Base-by-base conservation (phyloP, 2,113 vertebrate species). In the Gobiocypris rarus region DNA sequence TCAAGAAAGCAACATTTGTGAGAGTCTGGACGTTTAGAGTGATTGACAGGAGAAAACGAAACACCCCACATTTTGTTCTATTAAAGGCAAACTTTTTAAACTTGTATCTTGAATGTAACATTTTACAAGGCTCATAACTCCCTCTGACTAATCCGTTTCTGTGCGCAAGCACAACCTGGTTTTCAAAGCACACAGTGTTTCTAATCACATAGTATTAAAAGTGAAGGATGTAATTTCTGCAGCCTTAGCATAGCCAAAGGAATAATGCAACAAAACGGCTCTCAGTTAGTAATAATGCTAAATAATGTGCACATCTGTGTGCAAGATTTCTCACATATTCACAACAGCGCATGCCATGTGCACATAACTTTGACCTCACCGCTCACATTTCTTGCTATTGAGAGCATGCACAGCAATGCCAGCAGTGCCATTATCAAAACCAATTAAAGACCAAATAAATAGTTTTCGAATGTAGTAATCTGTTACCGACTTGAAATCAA, bases 1-100 rank as follows among this genome's bases (percentile, higher is more conserved):
- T 78, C 34, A 61, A 78, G 38, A 59, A 15, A n/a, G 17, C 75
- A 41, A 26, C 13, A 61, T 78, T 59, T 45, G 56, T 43, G 48
- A 31, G 56, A 26, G n/a, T 2, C n/a, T 61, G 8, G 3, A 26
- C 0, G 10, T 11, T 19, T 6, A 6, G n/a, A 24, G 5, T 26
- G 34, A 43, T 17, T 78, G n/a, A 78, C 13, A 26, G 34, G 4
- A 26, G 22, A 61, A 45, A 45, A 56, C 58, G 3, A 78, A 77
- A 43, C 1, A 24, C 7, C 22, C 28, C 10, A 54, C 0, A 14
- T 58, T 77, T 24, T 58, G 52, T 59, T 77, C 22, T 24, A 24
- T 41, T 13, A 14, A 41, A 59, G 34, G 22, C 3, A 10, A 5
- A 7, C n/a, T 26, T 77, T 38, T 58, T 1, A 15, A 58, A 38